phyloP scores from a whole-genome alignment of 2,888 invertebrate genomes.

The Melanostoma mellinum region DNA sequence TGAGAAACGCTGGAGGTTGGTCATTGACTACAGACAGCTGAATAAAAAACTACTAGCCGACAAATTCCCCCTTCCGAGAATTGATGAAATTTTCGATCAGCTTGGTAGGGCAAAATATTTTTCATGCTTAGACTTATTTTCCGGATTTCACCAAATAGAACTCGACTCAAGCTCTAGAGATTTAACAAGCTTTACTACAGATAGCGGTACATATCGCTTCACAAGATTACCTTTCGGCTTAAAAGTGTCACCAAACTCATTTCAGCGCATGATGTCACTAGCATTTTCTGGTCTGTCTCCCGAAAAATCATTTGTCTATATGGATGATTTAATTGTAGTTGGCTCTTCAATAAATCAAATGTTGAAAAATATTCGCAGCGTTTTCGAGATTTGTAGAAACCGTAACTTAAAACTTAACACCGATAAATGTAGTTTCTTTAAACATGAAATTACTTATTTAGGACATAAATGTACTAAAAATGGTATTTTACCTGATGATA shows the following conservation, averaged over 20 bases:
- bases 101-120: slow-evolving; percentile 43
- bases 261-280: slow-evolving; percentile 74
- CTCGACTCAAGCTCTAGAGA: slow-evolving; percentile 44
- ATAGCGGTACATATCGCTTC: slow-evolving; percentile 69
- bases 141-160: slow-evolving; percentile 49
- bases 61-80: slow-evolving; percentile 11
- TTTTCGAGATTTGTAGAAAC: slow-evolving; percentile 35
- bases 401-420: slow-evolving; percentile 64
- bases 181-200: slow-evolving; percentile 66
- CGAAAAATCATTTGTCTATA: slow-evolving; percentile 71
- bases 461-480: slow-evolving; percentile 55
- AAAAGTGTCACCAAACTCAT: slow-evolving; percentile 71
- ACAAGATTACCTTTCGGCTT: slow-evolving; percentile 73
- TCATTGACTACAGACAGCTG: not conserved
- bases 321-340: slow-evolving; percentile 73
- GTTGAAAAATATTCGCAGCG: slow-evolving; percentile 39
- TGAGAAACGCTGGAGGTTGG: slow-evolving; percentile 36
- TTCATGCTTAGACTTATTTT: slow-evolving; percentile 42
- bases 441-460: slow-evolving; percentile 64
- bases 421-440: slow-evolving; percentile 69
- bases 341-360: slow-evolving; percentile 65
- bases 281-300: slow-evolving; percentile 69
- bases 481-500: slow-evolving; percentile 41
- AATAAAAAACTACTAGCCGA: slow-evolving; percentile 31
- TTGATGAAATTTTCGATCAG: slow-evolving; percentile 28